Base-by-base conservation (phyloP, 2,113 vertebrate species). In the Dicrurus megarhynchus region DNA sequence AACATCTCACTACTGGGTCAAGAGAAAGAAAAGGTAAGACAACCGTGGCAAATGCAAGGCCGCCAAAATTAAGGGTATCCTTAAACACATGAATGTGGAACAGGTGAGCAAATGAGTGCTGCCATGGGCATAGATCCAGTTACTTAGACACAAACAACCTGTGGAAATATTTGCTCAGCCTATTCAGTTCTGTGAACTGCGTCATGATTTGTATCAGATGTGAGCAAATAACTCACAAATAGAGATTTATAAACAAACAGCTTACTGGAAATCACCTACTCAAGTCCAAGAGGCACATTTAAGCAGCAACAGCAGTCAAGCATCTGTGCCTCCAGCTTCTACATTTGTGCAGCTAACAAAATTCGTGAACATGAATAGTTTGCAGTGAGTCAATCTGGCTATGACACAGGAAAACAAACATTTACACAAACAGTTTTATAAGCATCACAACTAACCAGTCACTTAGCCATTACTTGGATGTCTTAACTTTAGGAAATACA, bases 161-260 rank as follows among this genome's bases (percentile, higher is more conserved):
- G n/a, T 61, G 57, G 90, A 93, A 93, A 73, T 90, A 90, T 69
- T 90, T 88, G 67, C 37, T 85, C 65, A 83, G 57, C 46, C 75
- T 93, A n/a, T 60, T 89, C 75, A 77, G 42, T 69, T 86, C 39
- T 81, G 47, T 70, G 64, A 90, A 76, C 30, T 26, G 35, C 4
- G 2, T 76, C 41, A 35, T 42, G 49, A 79, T 76, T 87, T 91
- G 37, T 77, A 56, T 86, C n/a, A 19, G 20, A 53, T 65, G 79
- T 35, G 59, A 90, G 37, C 9, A 3, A 90, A 11, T 42, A 95
- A 83, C 52, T 74, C 78, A 80, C 28, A 89, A 93, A 90, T 13
- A 85, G n/a, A 92, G 49, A 73, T 59, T 87, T 64, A 61, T 79
- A 94, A 93, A 89, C 83, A 95, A 91, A 77, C 27, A 61, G 35